Conservation (phyloP, 2,888 invertebrate genomes). For the Empis stercorea region DNA sequence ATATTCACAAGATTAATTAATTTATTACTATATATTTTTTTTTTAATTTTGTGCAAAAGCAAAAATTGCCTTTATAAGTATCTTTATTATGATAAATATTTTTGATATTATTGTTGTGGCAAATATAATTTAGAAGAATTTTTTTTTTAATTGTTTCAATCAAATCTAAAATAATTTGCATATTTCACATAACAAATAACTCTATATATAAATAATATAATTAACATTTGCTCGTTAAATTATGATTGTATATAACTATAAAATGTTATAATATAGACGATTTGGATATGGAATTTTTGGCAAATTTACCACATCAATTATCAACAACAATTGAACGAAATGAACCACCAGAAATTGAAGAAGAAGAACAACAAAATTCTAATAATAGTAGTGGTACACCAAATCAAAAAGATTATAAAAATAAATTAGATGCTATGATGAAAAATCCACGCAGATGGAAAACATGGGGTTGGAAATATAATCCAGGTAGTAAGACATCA, state of each 20-base stretch:
- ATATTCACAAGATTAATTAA: too few species aligned
- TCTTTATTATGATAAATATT: too few species aligned
- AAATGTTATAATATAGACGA: constrained; percentile 16
- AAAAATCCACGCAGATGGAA: constrained; percentile 19
- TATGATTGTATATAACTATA: background rate
- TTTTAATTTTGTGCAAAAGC: too few species aligned
- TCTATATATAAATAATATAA: too few species aligned
- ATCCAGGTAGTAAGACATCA: constrained; percentile 20
- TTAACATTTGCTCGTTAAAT: too few species aligned
- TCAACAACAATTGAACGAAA: constrained; percentile 11
- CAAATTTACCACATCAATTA: constrained; percentile 18
- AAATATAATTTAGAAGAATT: too few species aligned
- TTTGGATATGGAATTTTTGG: constrained; percentile 23
- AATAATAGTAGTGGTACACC: constrained; percentile 6
- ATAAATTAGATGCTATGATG: constrained; percentile 5
- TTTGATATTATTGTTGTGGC: too few species aligned
- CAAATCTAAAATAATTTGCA: too few species aligned
- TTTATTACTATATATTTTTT: too few species aligned
- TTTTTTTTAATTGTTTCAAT: too few species aligned
- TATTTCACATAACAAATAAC: too few species aligned
- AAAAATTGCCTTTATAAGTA: too few species aligned
- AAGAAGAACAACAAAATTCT: constrained; percentile 10
- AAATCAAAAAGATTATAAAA: constrained; percentile 10
- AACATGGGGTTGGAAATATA: constrained; percentile 23
- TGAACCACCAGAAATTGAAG: constrained; percentile 10